Percentiles rank a stretch among this genome's conserved stretches.
phyloP scores from a whole-genome alignment of 2,797 vertebrate genomes.

The Enteromius fasciolatus region DNA sequence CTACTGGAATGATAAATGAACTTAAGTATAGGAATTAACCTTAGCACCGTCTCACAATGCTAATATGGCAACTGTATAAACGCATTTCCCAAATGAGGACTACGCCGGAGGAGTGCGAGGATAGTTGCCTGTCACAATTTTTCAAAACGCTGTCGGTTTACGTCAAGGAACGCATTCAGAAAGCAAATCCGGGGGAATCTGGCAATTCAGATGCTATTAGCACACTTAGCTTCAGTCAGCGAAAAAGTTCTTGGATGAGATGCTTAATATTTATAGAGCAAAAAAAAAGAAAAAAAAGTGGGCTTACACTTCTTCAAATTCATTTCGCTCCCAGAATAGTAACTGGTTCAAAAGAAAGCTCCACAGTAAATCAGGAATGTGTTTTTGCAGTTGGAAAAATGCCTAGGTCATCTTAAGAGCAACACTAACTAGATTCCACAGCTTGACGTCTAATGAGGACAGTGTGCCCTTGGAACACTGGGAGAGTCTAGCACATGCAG shows the following conservation, averaged over 20 bases:
- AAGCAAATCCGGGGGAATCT: background rate
- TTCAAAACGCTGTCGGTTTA: background rate
- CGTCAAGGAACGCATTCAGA: background rate
- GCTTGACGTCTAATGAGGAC: slow-evolving; percentile 66
- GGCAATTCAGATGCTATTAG: slow-evolving; percentile 30
- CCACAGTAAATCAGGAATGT: slow-evolving; percentile 32
- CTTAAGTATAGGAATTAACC: slow-evolving; percentile 67
- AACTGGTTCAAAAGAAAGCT: slow-evolving; percentile 34
- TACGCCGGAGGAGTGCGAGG: background rate
- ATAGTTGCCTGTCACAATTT: slow-evolving; percentile 17
- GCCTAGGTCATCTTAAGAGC: slow-evolving; percentile 64
- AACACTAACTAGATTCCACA: slow-evolving; percentile 61
- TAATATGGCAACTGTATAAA: slow-evolving; percentile 47
- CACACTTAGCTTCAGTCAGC: slow-evolving; percentile 19
- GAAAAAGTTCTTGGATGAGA: slow-evolving; percentile 17
- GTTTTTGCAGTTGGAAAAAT: slow-evolving; percentile 46
- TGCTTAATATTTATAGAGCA: slow-evolving; percentile 37
- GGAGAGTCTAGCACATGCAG: slow-evolving; percentile 56
- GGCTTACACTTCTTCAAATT: slow-evolving; percentile 23
- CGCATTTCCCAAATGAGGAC: slow-evolving; percentile 29
- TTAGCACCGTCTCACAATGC: slow-evolving; percentile 45
- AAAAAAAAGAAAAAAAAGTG: background rate
- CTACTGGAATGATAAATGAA: slow-evolving; percentile 68
- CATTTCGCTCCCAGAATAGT: slow-evolving; percentile 26
- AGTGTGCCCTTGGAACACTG: slow-evolving; percentile 60